Conservation (phyloP, 2,888 invertebrate genomes). For the Operophtera brumata region DNA sequence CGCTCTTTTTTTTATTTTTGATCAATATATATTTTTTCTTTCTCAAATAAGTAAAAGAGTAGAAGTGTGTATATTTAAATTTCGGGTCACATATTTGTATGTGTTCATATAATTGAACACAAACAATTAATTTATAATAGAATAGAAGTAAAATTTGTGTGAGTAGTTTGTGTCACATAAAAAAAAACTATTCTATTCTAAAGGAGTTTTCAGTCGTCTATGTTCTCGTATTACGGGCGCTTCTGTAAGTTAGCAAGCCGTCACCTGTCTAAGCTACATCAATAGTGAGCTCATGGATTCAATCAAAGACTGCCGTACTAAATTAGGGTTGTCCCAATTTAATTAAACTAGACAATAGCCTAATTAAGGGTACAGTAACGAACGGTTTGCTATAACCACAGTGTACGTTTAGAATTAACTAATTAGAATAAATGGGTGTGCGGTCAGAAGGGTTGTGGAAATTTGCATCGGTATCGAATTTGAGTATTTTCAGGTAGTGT, state of each 20-base stretch:
- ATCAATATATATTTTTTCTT: too few relatives aligned
- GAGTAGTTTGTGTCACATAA: too few relatives aligned
- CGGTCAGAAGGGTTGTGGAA: constrained; percentile 31
- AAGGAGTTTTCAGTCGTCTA: too few relatives aligned
- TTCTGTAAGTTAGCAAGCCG: neutral
- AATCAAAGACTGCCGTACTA: constrained; percentile 27
- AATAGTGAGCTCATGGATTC: constrained; percentile 16
- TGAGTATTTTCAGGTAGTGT: constrained; percentile 21
- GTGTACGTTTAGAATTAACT: constrained; percentile 34
- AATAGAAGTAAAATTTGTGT: too few relatives aligned
- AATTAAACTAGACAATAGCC: constrained; percentile 40
- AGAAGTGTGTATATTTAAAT: too few relatives aligned
- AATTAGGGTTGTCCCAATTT: constrained; percentile 36
- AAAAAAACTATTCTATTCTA: too few relatives aligned
- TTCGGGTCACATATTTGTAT: too few relatives aligned
- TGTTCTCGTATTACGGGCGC: too few relatives aligned
- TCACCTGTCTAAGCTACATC: neutral
- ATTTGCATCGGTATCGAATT: constrained; percentile 37
- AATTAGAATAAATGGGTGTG: constrained; percentile 40
- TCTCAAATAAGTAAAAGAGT: too few relatives aligned
- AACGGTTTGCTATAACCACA: constrained; percentile 22
- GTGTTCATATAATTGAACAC: too few relatives aligned
- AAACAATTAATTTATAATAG: too few relatives aligned
- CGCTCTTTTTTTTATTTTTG: too few relatives aligned
- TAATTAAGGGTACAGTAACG: constrained; percentile 34